Conservation (phyloP, 92 coral and sea anemone species). For the Heteractis magnifica region DNA sequence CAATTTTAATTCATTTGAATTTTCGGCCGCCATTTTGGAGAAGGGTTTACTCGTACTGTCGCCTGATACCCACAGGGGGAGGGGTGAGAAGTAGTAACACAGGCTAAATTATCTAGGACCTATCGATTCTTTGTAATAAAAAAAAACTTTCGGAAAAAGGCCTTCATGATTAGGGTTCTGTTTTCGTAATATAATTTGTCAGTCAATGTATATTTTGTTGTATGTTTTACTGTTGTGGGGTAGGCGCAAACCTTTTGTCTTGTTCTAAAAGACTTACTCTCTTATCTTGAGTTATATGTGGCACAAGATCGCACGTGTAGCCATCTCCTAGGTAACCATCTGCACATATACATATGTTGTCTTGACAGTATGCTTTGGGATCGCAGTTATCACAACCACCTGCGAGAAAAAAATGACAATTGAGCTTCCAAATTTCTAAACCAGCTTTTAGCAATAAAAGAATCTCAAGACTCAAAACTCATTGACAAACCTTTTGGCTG, state of each 20-base stretch:
- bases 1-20: too few species aligned
- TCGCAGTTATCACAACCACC: slow-evolving; percentile 36
- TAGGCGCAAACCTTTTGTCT: neutral
- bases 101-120: too few species aligned
- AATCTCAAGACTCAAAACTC: neutral
- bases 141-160: too few species aligned
- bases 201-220: too few species aligned
- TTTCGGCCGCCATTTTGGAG: too few species aligned
- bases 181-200: too few species aligned
- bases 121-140: too few species aligned
- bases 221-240: too few species aligned
- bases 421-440: neutral
- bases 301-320: slow-evolving; percentile 18
- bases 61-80: too few species aligned
- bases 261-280: slow-evolving; percentile 2
- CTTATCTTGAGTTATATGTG: neutral
- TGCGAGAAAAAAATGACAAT: neutral
- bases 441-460: neutral
- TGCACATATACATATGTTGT: slow-evolving; percentile 30
- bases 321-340: slow-evolving; percentile 44
- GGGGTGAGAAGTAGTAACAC: too few species aligned
- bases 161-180: too few species aligned
- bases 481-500: neutral
- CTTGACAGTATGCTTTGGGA: slow-evolving; percentile 26
- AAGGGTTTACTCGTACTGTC: too few species aligned